phyloP scores from a whole-genome alignment of 2,888 invertebrate genomes.

The Hydroisotoma schaefferi region DNA sequence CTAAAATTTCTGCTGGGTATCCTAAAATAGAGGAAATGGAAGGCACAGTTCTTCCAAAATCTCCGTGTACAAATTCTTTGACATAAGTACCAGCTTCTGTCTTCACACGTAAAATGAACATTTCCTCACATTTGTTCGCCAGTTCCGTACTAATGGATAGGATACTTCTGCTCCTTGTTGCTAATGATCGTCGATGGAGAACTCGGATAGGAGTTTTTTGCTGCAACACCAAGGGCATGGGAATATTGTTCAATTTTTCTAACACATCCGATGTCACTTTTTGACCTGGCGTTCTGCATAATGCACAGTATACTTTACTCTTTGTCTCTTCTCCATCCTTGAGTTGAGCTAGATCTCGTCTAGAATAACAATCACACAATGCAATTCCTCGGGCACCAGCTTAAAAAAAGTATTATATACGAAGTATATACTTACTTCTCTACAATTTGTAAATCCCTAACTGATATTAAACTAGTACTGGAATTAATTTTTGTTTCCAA shows the following conservation, averaged over 20 bases:
- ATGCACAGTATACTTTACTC: conserved; percentile 78
- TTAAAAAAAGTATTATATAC: neutral
- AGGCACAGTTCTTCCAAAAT: conserved; percentile 84
- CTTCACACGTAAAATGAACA: conserved; percentile 64
- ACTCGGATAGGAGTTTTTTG: conserved; percentile 91
- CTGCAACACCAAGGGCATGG: conserved; percentile 59
- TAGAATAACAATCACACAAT: conserved; percentile 49
- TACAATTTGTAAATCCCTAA: conserved; percentile 65
- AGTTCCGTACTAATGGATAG: conserved; percentile 62
- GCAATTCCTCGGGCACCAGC: neutral
- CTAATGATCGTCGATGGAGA: conserved; percentile 72
- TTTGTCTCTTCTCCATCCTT: conserved; percentile 86
- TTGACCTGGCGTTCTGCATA: conserved; percentile 60
- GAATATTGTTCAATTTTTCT: conserved; percentile 56
- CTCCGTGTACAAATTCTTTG: conserved; percentile 96
- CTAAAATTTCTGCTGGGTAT: conserved; percentile 76
- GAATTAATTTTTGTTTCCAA: conserved; percentile 63
- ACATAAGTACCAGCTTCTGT: conserved; percentile 94
- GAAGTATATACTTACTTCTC: conserved; percentile 54
- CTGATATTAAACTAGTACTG: conserved; percentile 57
- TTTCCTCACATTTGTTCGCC: conserved; percentile 51
- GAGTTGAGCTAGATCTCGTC: conserved; percentile 65
- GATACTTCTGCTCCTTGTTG: conserved; percentile 65
- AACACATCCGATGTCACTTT: conserved; percentile 53
- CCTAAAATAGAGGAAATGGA: conserved; percentile 67